Evolutionary conservation across 23 tunicate species (phyloP), one percentile per base, ranked within the genome.

Genomic region (Ciona savignyi): DNA sequence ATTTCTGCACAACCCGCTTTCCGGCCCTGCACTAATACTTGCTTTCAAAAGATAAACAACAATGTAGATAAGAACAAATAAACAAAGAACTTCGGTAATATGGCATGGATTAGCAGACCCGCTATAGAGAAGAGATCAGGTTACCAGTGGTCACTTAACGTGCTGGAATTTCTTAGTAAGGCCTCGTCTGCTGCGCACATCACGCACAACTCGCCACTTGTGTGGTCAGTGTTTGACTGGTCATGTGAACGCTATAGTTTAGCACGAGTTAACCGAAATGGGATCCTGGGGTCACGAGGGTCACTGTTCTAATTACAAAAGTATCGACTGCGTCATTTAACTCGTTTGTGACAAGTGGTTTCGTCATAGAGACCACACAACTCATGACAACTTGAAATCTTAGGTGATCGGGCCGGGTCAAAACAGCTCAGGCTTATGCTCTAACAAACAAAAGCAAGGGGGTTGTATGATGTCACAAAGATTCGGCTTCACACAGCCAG

Each of bases 321-420:
- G 56, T 42, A 42, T 42, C 56, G 9, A 6, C 56, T 9, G 15
- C 56, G 56, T 42, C 56, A 42, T 42, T 42, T 42, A 15, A 42
- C 56, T 42, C 56, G 56, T 42, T 42, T 42, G 56, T 42, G 56
- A 42, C 56, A 42, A 42, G 56, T 42, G 56, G 56, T 42, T 42
- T 42, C 56, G 56, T 42, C 56, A 42, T 42, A 42, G 56, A 42
- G 56, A 42, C 56, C 56, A 42, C 56, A 42, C 56, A 42, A 42
- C 56, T n/a, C n/a, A n/a, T n/a, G n/a, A n/a, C n/a, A n/a, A n/a
- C n/a, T n/a, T 42, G 56, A 42, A 42, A 42, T 42, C 56, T 42
- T 15, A 42, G 56, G 56, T 42, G 56, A 6, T 42, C 56, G 15
- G 56, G 56, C 15, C 56, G 15, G 56, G 15, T 42, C 56, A 42